Base-by-base conservation (phyloP, 1,140 invertebrate genomes). In the Berghia stephanieae region DNA sequence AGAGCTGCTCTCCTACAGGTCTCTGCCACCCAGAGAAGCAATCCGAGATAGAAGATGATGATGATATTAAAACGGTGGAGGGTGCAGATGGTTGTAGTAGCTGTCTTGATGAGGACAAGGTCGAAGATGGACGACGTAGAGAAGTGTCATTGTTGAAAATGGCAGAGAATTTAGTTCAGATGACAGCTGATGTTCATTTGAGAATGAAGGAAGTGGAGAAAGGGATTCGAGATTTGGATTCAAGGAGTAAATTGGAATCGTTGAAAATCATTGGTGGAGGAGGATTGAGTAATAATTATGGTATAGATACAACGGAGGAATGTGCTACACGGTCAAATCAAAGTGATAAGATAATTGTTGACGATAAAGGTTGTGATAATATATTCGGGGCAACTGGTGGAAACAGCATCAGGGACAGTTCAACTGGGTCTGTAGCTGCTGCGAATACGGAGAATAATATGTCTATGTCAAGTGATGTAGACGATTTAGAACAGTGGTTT, bases 121-220 rank as follows among this genome's bases (percentile, higher is more conserved):
- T 24, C 2, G 18, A 38, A 36, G 24, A 27, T 67, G 63, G 6
- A 36, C 16, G 18, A 43, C 24, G 2, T 42, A 24, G 55, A 24
- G 72, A 79, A 43, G 44, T 78, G 8, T 83, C 79, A 1, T 60
- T 83, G 52, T 72, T 83, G 44, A 78, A 83, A 46, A 79, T 83
- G 78, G 77, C 82, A 27, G 80, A 83, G 55, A 81, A 81, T 67
- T 46, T 83, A 16, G 34, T 83, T 38, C 80, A 83, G 66, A 83
- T 83, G 80, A 81, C 80, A 34, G 77, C 75, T 4, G 78, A 81
- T 44, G 73, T 78, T 73, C 71, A 78, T 44, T 75, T 55, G 16
- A 72, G 71, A 40, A 79, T 80, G 2, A 44, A 60, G 42, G 68
- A 72, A 63, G 38, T 63, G 18, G 66, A 79, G 24, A 46, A 49